phyloP scores from a whole-genome alignment of 2,888 invertebrate genomes.

The Sycophila texana region DNA sequence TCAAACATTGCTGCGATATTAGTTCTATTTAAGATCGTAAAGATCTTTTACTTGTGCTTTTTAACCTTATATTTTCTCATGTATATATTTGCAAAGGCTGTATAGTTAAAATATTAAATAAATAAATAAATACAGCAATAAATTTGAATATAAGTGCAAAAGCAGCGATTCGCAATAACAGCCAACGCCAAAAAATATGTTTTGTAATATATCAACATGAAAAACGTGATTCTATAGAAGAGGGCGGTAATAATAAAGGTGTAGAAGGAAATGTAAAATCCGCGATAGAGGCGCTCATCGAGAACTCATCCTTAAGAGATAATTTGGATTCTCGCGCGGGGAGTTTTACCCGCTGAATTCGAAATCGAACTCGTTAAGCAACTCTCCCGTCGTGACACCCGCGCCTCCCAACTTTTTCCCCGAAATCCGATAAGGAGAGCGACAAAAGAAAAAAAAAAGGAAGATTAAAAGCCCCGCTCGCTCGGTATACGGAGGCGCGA shows the following conservation, averaged over 20 bases:
- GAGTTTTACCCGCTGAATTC: neutral
- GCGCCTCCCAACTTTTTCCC: too few species aligned
- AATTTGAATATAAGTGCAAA: too few species aligned
- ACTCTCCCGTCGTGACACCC: neutral
- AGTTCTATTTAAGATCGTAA: too few species aligned
- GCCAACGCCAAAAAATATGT: neutral
- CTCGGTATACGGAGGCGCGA: neutral
- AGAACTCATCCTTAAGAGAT: neutral
- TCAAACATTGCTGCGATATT: too few species aligned
- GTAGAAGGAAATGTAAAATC: neutral
- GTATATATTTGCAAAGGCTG: too few species aligned
- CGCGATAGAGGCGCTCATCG: too few species aligned
- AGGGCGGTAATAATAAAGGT: neutral
- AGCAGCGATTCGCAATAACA: too few species aligned
- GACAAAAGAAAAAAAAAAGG: neutral
- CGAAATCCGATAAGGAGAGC: neutral
- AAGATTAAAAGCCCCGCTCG: neutral
- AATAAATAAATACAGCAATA: too few species aligned
- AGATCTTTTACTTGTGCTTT: too few species aligned
- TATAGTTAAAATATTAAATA: too few species aligned
- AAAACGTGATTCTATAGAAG: neutral
- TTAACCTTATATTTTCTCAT: too few species aligned
- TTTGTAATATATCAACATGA: neutral
- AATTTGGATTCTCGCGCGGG: conserved; percentile 7
- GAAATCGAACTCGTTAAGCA: conserved; percentile 30